Conservation (phyloP, 2,888 invertebrate genomes). For the Drosophila lutescens region DNA sequence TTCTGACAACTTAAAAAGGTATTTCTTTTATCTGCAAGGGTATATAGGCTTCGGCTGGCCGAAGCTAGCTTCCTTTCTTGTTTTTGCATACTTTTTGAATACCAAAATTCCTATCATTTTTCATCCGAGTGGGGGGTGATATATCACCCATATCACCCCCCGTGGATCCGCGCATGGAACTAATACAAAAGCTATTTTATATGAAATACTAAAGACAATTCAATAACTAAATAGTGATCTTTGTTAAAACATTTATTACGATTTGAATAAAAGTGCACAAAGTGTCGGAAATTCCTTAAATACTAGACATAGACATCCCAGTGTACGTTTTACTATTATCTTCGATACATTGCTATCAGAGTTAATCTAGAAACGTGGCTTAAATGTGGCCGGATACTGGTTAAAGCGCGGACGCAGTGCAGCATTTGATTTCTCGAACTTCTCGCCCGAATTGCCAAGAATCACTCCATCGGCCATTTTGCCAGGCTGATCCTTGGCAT, state of each 20-base stretch:
- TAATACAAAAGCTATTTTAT: no score
- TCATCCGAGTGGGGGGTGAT: no score
- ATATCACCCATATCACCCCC: no score
- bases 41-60: no score
- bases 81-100: no score
- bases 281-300: constrained; percentile 34
- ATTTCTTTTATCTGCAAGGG: no score
- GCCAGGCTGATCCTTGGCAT: constrained; percentile 58
- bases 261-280: constrained; percentile 55
- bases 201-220: no score
- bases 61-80: no score
- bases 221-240: background rate
- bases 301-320: constrained; percentile 65
- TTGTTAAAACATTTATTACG: constrained; percentile 36
- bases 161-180: no score
- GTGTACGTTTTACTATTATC: constrained; percentile 18
- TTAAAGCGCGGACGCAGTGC: constrained; percentile 82
- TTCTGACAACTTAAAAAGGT: no score
- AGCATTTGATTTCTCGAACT: constrained; percentile 81
- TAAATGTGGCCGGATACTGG: constrained; percentile 82
- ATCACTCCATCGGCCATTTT: constrained; percentile 81
- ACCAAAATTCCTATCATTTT: no score
- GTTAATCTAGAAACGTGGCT: constrained; percentile 79
- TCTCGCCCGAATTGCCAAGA: constrained; percentile 81
- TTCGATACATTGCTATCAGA: background rate